Percentiles rank a stretch among this genome's conserved stretches.
Conservation (phyloP, 2,888 invertebrate species). For the Agonopterix subpropinquella region DNA sequence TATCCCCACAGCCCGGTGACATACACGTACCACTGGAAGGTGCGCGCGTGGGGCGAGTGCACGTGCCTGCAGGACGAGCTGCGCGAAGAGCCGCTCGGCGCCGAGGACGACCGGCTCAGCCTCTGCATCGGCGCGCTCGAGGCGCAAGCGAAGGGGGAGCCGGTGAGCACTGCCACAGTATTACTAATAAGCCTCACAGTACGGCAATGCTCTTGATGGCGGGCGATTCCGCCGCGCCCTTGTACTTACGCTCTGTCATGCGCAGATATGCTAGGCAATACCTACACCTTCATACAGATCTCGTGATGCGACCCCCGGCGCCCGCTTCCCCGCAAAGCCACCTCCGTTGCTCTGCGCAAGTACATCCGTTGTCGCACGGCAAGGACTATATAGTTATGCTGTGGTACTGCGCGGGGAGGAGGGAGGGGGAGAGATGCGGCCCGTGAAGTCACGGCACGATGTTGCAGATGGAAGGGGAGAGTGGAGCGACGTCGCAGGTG, state of each 20-base stretch:
- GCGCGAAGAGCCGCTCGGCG: neutral
- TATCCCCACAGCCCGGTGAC: slow-evolving; percentile 31
- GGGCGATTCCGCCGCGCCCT: too few relatives aligned
- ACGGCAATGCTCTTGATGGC: too few relatives aligned
- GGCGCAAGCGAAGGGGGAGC: slow-evolving; percentile 5
- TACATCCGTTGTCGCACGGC: too few relatives aligned
- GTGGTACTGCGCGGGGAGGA: neutral
- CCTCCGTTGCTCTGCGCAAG: too few relatives aligned
- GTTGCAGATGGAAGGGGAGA: slow-evolving; percentile 3
- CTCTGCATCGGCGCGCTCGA: slow-evolving; percentile 28
- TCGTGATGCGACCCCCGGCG: too few relatives aligned
- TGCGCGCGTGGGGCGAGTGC: slow-evolving; percentile 45
- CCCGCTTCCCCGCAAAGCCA: too few relatives aligned
- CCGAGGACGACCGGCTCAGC: slow-evolving; percentile 10
- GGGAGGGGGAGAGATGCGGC: too few relatives aligned
- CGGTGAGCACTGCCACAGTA: slow-evolving; percentile 4
- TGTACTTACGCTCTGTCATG: too few relatives aligned
- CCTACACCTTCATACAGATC: too few relatives aligned
- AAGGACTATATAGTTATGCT: too few relatives aligned
- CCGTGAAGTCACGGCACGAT: neutral
- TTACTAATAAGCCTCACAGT: too few relatives aligned
- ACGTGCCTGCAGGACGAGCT: slow-evolving; percentile 28
- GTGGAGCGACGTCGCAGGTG: neutral
- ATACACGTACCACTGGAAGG: slow-evolving; percentile 51
- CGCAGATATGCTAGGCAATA: too few relatives aligned